Evolutionary conservation across 2,888 invertebrate species (phyloP).

Genomic region (Mycalesis mineus): DNA sequence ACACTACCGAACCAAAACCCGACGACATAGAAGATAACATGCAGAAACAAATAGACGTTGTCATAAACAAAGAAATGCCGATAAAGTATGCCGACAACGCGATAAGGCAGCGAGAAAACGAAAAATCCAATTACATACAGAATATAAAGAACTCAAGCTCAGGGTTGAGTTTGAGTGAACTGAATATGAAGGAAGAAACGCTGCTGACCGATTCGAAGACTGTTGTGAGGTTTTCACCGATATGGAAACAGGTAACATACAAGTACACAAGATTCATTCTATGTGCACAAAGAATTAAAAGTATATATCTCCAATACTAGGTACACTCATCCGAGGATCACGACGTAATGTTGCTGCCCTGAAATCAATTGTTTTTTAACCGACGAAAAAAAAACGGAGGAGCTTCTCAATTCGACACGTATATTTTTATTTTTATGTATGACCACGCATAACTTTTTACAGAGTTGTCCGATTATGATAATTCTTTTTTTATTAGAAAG

Average conservation of each 20-base stretch:
- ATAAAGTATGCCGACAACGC: slow-evolving; percentile 28
- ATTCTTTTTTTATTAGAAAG: too few species aligned
- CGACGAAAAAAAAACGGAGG: too few species aligned
- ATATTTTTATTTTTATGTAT: too few species aligned
- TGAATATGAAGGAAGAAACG: slow-evolving; percentile 44
- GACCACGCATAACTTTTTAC: too few species aligned
- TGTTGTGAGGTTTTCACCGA: slow-evolving; percentile 62
- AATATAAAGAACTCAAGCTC: slow-evolving; percentile 54
- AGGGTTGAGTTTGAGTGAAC: slow-evolving; percentile 39
- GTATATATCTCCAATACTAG: too few species aligned
- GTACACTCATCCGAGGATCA: too few species aligned
- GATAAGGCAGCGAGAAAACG: slow-evolving; percentile 28
- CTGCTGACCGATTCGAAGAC: slow-evolving; percentile 56
- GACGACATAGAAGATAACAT: slow-evolving; percentile 27
- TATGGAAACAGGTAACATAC: slow-evolving; percentile 63
- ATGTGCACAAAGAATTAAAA: too few species aligned
- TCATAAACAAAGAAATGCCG: slow-evolving; percentile 23
- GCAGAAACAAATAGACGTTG: slow-evolving; percentile 27
- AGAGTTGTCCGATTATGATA: too few species aligned
- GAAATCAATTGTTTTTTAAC: too few species aligned
- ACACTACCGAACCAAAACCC: slow-evolving; percentile 8
- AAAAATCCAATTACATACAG: slow-evolving; percentile 50
- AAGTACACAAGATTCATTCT: too few species aligned
- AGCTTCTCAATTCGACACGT: too few species aligned
- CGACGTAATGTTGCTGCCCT: too few species aligned